A percentile compares a stretch with the other conserved stretches of the same genome.
Conservation (phyloP, 1,140 invertebrate genomes). For the Meloidogyne chitwoodi region DNA sequence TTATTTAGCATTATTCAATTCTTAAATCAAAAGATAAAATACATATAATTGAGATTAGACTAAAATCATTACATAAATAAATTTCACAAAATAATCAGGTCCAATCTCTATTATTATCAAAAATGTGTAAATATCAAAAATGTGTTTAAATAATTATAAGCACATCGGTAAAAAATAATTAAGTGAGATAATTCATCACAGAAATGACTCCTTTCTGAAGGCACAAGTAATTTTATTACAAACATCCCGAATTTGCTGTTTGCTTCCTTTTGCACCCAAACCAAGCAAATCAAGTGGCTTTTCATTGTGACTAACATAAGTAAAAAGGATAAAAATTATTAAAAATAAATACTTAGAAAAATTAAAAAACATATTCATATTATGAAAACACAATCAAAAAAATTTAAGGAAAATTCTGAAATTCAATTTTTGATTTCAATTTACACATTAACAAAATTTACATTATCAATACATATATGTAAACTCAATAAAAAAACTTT, state of each 20-base stretch:
- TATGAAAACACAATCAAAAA: too few species aligned
- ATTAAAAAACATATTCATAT: too few species aligned
- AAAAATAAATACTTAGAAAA: too few species aligned
- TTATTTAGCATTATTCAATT: too few species aligned
- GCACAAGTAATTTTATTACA: not conserved
- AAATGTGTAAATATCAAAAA: not conserved
- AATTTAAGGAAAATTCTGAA: too few species aligned
- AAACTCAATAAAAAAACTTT: too few species aligned
- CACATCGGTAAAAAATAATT: not conserved
- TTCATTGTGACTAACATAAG: not conserved
- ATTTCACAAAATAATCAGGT: not conserved
- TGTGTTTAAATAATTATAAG: not conserved
- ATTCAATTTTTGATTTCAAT: too few species aligned
- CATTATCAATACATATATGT: too few species aligned
- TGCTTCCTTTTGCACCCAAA: not conserved
- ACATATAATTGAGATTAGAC: not conserved
- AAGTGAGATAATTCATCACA: not conserved
- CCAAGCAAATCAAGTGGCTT: conserved; percentile 11
- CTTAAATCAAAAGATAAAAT: too few species aligned
- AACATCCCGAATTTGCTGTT: not conserved
- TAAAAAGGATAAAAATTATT: not conserved
- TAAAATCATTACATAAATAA: not conserved
- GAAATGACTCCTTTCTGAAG: not conserved
- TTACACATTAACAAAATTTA: too few species aligned
- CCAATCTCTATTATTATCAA: not conserved